phyloP scores from a whole-genome alignment of 2,888 invertebrate genomes.

The Cephus nigrinus region DNA sequence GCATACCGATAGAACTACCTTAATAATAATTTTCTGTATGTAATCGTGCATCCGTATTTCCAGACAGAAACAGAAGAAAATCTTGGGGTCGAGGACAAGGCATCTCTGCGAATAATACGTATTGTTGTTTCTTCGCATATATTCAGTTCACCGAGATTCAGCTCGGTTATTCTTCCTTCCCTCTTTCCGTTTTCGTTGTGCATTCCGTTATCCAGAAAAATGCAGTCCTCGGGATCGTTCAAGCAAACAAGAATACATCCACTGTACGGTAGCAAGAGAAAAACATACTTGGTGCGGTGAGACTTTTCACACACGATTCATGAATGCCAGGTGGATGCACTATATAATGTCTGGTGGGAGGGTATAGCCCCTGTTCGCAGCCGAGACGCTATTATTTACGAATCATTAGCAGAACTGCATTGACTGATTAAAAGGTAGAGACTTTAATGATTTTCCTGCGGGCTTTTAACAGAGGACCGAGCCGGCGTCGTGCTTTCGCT shows the following conservation, averaged over 20 bases:
- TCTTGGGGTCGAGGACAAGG: neutral
- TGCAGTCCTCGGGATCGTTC: neutral
- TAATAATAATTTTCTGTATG: neutral
- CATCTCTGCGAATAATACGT: neutral
- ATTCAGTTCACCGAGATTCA: neutral
- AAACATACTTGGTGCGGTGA: neutral
- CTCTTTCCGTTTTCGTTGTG: neutral
- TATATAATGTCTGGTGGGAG: neutral
- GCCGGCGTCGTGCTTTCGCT: conserved; percentile 30
- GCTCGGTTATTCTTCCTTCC: neutral
- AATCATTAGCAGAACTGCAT: neutral
- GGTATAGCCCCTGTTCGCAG: neutral
- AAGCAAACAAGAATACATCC: neutral
- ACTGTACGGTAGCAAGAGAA: neutral
- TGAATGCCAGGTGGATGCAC: neutral
- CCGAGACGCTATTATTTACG: neutral
- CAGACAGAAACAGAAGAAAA: neutral
- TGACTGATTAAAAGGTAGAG: conserved; percentile 28
- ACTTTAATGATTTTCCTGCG: conserved; percentile 17
- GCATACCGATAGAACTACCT: no score
- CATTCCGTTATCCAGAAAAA: neutral
- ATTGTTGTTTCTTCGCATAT: neutral
- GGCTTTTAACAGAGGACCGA: conserved; percentile 5
- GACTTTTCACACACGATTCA: neutral
- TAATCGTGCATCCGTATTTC: neutral